Percentiles rank a stretch among this genome's conserved stretches.
phyloP scores from a whole-genome alignment of 2,797 vertebrate species.

The Distichodus sexfasciatus region DNA sequence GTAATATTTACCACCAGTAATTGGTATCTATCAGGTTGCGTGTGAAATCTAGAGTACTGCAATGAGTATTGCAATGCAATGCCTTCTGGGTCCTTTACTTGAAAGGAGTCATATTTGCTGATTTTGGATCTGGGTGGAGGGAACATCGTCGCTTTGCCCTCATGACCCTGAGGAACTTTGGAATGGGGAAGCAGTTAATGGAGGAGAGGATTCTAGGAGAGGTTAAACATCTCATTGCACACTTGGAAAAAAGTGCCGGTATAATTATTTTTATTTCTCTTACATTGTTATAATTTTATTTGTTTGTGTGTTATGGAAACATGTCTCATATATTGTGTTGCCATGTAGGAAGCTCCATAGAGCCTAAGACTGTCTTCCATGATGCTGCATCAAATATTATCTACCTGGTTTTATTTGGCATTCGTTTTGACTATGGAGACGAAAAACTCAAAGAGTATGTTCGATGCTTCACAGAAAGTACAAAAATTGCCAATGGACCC shows the following conservation, averaged over 20 bases:
- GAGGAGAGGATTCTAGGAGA: conserved; percentile 69
- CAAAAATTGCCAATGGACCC: conserved; percentile 63
- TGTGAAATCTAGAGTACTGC: background rate
- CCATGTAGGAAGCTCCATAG: conserved; percentile 37
- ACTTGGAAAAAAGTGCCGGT: conserved; percentile 62
- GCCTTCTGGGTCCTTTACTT: too few relatives aligned
- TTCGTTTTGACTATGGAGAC: conserved; percentile 63
- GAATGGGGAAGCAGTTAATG: conserved; percentile 73
- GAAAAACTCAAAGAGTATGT: conserved; percentile 60
- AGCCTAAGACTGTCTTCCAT: conserved; percentile 66
- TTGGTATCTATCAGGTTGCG: background rate
- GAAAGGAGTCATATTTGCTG: conserved; percentile 51
- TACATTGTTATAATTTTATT: too few relatives aligned
- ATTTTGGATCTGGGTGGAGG: conserved; percentile 66
- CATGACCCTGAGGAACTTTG: conserved; percentile 73
- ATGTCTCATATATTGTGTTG: too few relatives aligned
- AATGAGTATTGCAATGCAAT: background rate
- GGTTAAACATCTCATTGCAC: conserved; percentile 44
- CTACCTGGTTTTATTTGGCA: conserved; percentile 70
- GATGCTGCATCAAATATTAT: conserved; percentile 68
- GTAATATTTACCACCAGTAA: background rate
- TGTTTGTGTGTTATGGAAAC: too few relatives aligned
- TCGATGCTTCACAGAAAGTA: conserved; percentile 59
- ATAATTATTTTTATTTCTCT: background rate
- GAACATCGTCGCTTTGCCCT: conserved; percentile 72